These are phyloP conservation scores for Tetraneura akinire DNA, from an alignment of 1,140 invertebrate genomes.

Conservation along the genomic window DNA sequence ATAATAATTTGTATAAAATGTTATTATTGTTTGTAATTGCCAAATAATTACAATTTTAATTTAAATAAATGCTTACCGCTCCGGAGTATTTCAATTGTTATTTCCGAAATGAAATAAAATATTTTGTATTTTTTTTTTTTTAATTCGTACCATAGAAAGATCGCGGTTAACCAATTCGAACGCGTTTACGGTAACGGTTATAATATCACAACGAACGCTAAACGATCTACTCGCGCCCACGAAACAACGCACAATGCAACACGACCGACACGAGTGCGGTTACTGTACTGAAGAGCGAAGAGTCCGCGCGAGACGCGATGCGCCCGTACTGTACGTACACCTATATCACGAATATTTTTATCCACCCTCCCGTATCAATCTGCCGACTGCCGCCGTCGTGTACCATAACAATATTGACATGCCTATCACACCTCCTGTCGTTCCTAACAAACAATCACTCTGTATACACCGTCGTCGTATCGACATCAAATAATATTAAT, in stretches of 20 bases:
- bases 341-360: slow-evolving; percentile 22
- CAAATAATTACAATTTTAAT: too few species aligned
- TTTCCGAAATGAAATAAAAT: too few species aligned
- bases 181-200: too few species aligned
- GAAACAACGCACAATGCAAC: neutral
- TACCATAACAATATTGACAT: slow-evolving; percentile 16
- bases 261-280: slow-evolving; percentile 26
- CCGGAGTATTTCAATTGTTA: too few species aligned
- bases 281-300: slow-evolving; percentile 48
- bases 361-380: slow-evolving; percentile 53
- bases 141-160: too few species aligned
- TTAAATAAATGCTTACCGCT: too few species aligned
- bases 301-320: slow-evolving; percentile 38
- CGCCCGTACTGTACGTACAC: slow-evolving; percentile 5
- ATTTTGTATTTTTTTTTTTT: too few species aligned
- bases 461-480: neutral
- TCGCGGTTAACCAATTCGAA: too few species aligned
- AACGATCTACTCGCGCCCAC: slow-evolving; percentile 19
- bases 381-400: slow-evolving; percentile 18
- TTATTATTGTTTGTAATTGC: too few species aligned
- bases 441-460: neutral
- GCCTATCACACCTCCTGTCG: neutral
- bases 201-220: neutral
- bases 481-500: too few species aligned
- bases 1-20: too few species aligned